Evolutionary conservation across 2,888 invertebrate genomes (phyloP), one percentile per base, ranked within the genome.

Genomic region (Julus scanicus): DNA sequence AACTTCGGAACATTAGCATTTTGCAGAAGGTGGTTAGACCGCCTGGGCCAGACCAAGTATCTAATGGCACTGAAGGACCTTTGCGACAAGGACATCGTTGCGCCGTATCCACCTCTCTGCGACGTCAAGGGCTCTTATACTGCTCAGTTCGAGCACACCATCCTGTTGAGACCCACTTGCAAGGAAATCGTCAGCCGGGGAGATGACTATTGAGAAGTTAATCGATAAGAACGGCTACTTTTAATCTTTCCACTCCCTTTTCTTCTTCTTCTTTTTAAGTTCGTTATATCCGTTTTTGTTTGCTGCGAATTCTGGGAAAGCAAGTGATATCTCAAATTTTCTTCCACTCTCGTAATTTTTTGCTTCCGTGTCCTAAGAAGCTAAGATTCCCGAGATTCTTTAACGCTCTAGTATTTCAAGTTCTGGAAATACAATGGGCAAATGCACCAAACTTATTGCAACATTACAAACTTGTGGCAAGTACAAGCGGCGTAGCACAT

Each of bases 121-220:
- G 99, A 99, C 93, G 94, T 96, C 90, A 97, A 97, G 92, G 99
- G 99, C 89, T 98, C 97, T 92, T 99, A 99, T 93, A 99, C 99
- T 0, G 99, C 99, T 84, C 99, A 99, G 93, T 99, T 97, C 92
- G 99, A 99, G 92, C 99, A 99, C 93, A 99, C 99, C 5, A 96
- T 99, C 91, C 95, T 99, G 90, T 94, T 99, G 90, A 94, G 99
- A 91, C 99, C 99, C 83, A 99, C 98, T 0, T 99, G 99, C 94
- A 99, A 99, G 93, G 99, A 99, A 93, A 95, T 99, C 40, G 96
- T 99, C 86, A 98, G 98, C 44, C 95, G 99, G 89, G 99, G 99
- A 49, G 96, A 97, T 90, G 99, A 99, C 93, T 99, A 98, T 93
- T 98, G 94, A 94, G 9, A 44, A 20, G 6, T 6, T 37, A 80